phyloP scores from a whole-genome alignment of 2,888 invertebrate species.

The Limnephilus rhombicus region DNA sequence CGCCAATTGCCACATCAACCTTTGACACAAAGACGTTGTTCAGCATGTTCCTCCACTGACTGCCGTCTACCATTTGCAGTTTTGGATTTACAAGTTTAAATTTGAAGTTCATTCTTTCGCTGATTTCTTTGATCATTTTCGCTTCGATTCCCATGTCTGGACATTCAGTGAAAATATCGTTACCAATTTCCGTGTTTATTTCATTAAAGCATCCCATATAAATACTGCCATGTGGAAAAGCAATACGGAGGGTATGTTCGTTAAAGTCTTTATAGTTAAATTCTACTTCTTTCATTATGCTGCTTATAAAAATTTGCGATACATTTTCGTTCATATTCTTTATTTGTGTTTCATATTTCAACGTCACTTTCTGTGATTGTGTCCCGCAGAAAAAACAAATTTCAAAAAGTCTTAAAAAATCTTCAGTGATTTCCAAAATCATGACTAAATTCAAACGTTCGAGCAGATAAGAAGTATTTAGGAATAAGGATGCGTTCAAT shows the following conservation, averaged over 20 bases:
- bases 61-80: constrained; percentile 6
- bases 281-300: constrained; percentile 24
- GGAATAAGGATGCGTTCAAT: constrained; percentile 27
- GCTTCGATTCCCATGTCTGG: constrained; percentile 51
- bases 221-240: constrained; percentile 14
- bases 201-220: constrained; percentile 40
- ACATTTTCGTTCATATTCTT: background rate
- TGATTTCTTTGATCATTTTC: constrained; percentile 50
- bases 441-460: constrained; percentile 42
- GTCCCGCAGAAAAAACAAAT: constrained; percentile 62
- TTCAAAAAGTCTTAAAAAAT: constrained; percentile 46
- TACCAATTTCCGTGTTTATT: background rate
- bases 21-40: constrained; percentile 51
- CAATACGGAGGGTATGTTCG: constrained; percentile 52
- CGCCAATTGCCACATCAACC: constrained; percentile 60
- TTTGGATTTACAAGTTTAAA: constrained; percentile 44
- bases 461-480: background rate
- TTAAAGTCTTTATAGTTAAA: constrained; percentile 51
- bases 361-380: constrained; percentile 47
- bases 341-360: constrained; percentile 22
- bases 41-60: constrained; percentile 59
- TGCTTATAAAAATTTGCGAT: background rate
- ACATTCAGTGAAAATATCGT: constrained; percentile 35
- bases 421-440: constrained; percentile 51
- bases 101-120: constrained; percentile 56